Conservation (phyloP, 2,113 vertebrate species). For the Meriones unguiculatus region DNA sequence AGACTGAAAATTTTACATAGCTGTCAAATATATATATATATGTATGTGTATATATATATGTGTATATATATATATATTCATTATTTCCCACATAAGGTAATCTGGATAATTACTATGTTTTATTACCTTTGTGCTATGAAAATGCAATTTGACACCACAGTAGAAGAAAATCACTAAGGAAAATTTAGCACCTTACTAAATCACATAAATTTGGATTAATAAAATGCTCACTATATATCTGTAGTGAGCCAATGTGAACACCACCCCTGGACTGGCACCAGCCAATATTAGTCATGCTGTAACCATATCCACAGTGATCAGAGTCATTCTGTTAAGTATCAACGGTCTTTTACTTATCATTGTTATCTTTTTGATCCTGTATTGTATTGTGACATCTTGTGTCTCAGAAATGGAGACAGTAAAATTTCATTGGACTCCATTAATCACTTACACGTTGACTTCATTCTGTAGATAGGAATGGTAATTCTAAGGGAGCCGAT, state of each 20-base stretch:
- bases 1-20: not conserved
- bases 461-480: not conserved
- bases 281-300: not conserved
- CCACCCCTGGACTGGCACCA: not conserved
- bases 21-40: not conserved
- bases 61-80: no score
- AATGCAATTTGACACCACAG: constrained; percentile 31
- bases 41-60: no score
- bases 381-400: constrained; percentile 36
- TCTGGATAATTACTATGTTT: constrained; percentile 46
- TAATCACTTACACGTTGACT: not conserved
- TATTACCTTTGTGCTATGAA: constrained; percentile 30
- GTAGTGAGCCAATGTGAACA: not conserved
- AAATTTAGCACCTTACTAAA: constrained; percentile 21
- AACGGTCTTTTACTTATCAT: not conserved
- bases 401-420: constrained; percentile 34
- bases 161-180: constrained; percentile 33
- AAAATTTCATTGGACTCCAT: constrained; percentile 25
- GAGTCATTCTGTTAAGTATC: not conserved
- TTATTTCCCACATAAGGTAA: constrained; percentile 17
- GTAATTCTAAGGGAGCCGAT: not conserved
- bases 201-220: constrained; percentile 33
- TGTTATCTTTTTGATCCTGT: not conserved
- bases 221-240: constrained; percentile 46
- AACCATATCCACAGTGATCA: not conserved